A percentile compares a stretch with the other conserved stretches of the same genome.
Evolutionary conservation across 2,797 vertebrate genomes (phyloP).

Genomic region (Danio albolineatus): DNA sequence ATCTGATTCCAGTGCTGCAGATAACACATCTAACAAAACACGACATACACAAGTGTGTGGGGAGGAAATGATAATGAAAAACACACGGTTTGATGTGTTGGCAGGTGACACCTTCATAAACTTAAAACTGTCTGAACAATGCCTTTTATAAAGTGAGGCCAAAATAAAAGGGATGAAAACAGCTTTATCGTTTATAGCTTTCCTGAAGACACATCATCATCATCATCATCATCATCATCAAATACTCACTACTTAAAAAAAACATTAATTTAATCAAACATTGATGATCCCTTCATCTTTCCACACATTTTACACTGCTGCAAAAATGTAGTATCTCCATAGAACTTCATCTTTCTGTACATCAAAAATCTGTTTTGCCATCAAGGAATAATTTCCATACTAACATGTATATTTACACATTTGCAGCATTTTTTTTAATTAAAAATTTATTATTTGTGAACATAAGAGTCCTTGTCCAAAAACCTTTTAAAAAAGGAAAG

Average conservation of each 20-base stretch:
- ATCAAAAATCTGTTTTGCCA: background rate
- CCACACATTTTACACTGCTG: background rate
- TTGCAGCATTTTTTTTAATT: no score
- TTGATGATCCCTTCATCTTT: no score
- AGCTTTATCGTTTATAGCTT: background rate
- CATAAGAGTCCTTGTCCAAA: no score
- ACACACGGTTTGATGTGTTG: constrained; percentile 38
- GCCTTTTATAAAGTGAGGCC: constrained; percentile 51
- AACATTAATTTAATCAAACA: no score
- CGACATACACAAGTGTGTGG: background rate
- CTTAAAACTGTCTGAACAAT: constrained; percentile 64
- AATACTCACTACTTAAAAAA: no score
- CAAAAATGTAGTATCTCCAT: background rate
- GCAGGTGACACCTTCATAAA: constrained; percentile 67
- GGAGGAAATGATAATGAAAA: constrained; percentile 41
- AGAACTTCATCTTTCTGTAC: background rate
- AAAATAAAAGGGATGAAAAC: background rate
- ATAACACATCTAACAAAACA: constrained; percentile 7
- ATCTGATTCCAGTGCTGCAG: background rate
- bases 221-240: no score
- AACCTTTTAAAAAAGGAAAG: no score
- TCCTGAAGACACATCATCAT: no score
- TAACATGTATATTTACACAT: no score
- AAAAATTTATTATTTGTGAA: no score
- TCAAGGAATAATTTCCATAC: no score